phyloP scores from a whole-genome alignment of 2,113 vertebrate species.

The Muscicapa adusta region DNA sequence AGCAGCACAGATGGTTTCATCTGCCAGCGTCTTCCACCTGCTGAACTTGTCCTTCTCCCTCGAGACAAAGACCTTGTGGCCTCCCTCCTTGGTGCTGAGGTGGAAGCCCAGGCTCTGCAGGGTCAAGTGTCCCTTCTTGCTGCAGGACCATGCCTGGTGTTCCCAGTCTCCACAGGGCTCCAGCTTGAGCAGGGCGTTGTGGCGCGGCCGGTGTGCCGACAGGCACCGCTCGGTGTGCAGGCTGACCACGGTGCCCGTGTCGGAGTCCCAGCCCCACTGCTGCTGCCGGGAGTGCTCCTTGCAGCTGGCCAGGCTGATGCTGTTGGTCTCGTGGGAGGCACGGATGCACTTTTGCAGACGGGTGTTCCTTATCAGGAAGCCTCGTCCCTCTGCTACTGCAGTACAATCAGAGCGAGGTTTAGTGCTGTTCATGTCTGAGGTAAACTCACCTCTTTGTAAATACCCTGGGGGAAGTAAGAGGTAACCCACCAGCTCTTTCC shows the following conservation, averaged over 20 bases:
- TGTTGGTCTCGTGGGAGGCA: neutral
- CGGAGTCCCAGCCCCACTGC: conserved; percentile 70
- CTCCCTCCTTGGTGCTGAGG: conserved; percentile 69
- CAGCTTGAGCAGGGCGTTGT: conserved; percentile 67
- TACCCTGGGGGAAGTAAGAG: neutral
- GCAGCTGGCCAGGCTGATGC: conserved; percentile 70
- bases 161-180: conserved; percentile 64
- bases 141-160: conserved; percentile 80
- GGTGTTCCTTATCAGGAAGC: conserved; percentile 79
- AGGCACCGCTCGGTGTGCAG: conserved; percentile 72
- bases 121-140: conserved; percentile 81
- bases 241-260: conserved; percentile 60
- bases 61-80: conserved; percentile 76
- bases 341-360: conserved; percentile 74
- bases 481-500: neutral
- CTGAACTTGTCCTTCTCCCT: conserved; percentile 71
- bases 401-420: neutral
- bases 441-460: neutral
- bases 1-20: conserved; percentile 67
- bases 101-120: conserved; percentile 71
- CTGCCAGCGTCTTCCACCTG: conserved; percentile 75
- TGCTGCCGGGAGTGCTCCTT: conserved; percentile 60
- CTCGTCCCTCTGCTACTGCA: conserved; percentile 36
- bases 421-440: neutral
- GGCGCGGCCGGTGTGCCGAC: conserved; percentile 34